Evolutionary conservation across 1,140 invertebrate genomes (phyloP).

Genomic region (Calephelis nemesis): DNA sequence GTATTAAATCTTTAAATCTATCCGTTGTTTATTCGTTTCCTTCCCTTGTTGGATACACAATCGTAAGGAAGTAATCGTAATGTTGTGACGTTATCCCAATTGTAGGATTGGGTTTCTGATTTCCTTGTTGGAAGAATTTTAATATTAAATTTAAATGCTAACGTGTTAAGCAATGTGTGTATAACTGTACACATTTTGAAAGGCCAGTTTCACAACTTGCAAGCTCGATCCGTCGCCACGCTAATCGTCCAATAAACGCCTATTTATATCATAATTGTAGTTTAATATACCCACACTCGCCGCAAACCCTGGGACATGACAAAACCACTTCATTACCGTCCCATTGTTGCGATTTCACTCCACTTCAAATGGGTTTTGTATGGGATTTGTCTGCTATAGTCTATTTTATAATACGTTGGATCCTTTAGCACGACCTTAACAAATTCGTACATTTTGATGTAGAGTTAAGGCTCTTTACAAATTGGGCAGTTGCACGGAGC

Average conservation of each 20-base stretch:
- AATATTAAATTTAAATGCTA: too few relatives aligned
- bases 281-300: slow-evolving; percentile 60
- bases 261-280: slow-evolving; percentile 64
- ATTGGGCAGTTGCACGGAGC: too few relatives aligned
- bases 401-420: slow-evolving; percentile 22
- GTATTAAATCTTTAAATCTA: too few relatives aligned
- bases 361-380: slow-evolving; percentile 50
- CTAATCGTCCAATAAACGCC: slow-evolving; percentile 62
- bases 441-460: too few relatives aligned
- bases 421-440: background rate
- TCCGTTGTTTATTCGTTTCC: too few relatives aligned
- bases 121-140: too few relatives aligned
- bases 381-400: slow-evolving; percentile 26
- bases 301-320: slow-evolving; percentile 42
- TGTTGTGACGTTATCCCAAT: too few relatives aligned
- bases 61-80: too few relatives aligned
- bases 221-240: slow-evolving; percentile 30
- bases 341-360: slow-evolving; percentile 62
- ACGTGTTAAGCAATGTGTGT: slow-evolving; percentile 1
- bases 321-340: slow-evolving; percentile 61
- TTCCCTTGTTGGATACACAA: too few relatives aligned
- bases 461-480: too few relatives aligned
- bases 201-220: slow-evolving; percentile 46
- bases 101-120: too few relatives aligned
- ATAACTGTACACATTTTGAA: slow-evolving; percentile 33